phyloP scores from a whole-genome alignment of 2,113 vertebrate genomes.

The Parotia lawesii region DNA sequence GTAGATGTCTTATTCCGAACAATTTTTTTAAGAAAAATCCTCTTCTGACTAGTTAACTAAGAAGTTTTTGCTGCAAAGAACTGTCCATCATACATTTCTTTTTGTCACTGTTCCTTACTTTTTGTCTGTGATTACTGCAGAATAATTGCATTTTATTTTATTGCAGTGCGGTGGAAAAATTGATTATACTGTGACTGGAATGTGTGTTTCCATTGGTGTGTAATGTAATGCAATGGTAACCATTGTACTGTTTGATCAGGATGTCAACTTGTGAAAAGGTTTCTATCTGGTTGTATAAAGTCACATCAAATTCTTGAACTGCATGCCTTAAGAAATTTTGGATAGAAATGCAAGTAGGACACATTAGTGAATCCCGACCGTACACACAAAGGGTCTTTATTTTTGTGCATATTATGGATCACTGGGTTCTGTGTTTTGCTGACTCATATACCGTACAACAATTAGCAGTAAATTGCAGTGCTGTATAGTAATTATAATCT shows the following conservation, averaged over 20 bases:
- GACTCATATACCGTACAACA: background rate
- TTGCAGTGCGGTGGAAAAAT: background rate
- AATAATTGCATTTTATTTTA: background rate
- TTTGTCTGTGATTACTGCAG: background rate
- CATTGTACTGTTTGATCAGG: background rate
- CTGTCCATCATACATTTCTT: background rate
- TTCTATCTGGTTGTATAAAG: background rate
- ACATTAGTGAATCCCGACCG: background rate
- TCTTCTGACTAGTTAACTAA: background rate
- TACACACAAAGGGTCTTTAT: slow-evolving; percentile 18
- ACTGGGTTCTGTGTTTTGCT: slow-evolving; percentile 26
- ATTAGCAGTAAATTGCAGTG: background rate
- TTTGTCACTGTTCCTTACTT: background rate
- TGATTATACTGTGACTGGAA: background rate
- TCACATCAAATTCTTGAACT: background rate
- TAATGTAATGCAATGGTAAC: background rate
- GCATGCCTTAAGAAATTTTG: background rate
- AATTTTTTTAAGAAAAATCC: background rate
- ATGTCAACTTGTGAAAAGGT: background rate
- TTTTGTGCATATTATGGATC: slow-evolving; percentile 21
- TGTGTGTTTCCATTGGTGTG: background rate
- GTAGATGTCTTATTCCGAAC: background rate
- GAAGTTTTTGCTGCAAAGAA: background rate
- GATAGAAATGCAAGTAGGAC: background rate
- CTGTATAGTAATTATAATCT: slow-evolving; percentile 4